A percentile compares a stretch with the other conserved stretches of the same genome.
Evolutionary conservation across 2,797 vertebrate species (phyloP).

Genomic region (Amblyraja radiata): DNA sequence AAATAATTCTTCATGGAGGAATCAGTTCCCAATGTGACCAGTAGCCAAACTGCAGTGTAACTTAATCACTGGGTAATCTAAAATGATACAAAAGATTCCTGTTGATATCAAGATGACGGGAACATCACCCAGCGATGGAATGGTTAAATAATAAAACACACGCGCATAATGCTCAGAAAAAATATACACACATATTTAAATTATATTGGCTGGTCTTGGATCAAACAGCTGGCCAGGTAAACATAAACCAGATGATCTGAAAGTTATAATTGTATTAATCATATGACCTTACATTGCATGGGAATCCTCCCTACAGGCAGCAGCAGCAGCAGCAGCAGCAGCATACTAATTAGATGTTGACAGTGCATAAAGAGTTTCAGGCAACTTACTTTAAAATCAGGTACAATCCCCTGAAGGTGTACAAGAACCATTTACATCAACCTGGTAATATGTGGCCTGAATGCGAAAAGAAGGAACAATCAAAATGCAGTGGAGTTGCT

Average conservation of each 20-base stretch:
- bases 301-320: neutral
- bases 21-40: neutral
- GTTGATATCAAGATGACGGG: slow-evolving; percentile 19
- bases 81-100: neutral
- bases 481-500: neutral
- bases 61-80: neutral
- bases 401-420: neutral
- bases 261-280: neutral
- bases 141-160: slow-evolving; percentile 10
- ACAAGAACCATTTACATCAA: neutral
- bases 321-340: slow-evolving; percentile 23
- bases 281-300: neutral
- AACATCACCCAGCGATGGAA: neutral
- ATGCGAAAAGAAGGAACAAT: neutral
- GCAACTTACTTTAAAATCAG: neutral
- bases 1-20: neutral
- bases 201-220: neutral
- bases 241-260: neutral
- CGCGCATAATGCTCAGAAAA: no score
- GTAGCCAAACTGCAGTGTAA: neutral
- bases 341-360: slow-evolving; percentile 4
- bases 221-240: slow-evolving; percentile 23
- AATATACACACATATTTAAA: neutral
- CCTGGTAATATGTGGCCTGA: neutral
- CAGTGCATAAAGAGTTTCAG: neutral